Evolutionary conservation across 2,797 vertebrate species (phyloP).

Genomic region (Nannoperca australis): DNA sequence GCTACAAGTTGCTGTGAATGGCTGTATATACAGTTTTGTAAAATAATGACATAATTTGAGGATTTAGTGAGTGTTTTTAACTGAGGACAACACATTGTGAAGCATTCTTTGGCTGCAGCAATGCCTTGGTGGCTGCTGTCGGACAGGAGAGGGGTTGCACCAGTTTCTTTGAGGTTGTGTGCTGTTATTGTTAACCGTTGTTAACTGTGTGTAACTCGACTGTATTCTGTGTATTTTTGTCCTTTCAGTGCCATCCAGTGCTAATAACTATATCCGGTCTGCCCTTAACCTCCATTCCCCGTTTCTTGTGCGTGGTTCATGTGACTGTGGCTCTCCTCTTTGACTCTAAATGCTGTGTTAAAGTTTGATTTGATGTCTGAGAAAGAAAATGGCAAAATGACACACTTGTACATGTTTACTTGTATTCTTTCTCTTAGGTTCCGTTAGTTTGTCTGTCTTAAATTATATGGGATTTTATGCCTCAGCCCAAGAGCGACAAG

Average conservation of each 20-base stretch:
- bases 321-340: constrained; percentile 83
- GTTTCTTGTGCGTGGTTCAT: constrained; percentile 76
- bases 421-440: constrained; percentile 99
- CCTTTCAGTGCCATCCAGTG: constrained; percentile 85
- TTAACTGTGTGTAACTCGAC: constrained; percentile 77
- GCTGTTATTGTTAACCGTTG: constrained; percentile 70
- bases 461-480: constrained; percentile 95
- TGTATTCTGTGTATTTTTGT: constrained; percentile 80
- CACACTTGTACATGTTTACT: constrained; percentile 92
- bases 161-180: constrained; percentile 81
- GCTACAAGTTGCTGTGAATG: neutral
- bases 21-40: constrained; percentile 2
- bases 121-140: constrained; percentile 44
- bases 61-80: constrained; percentile 5
- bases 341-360: constrained; percentile 75
- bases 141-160: constrained; percentile 69
- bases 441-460: constrained; percentile 99
- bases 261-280: constrained; percentile 79
- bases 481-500: constrained; percentile 90
- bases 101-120: constrained; percentile 47
- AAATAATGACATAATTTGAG: constrained; percentile 4
- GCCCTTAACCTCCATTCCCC: constrained; percentile 77
- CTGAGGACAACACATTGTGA: neutral
- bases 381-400: constrained; percentile 79
- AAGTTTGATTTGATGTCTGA: constrained; percentile 72